Evolutionary conservation across 2,113 vertebrate species (phyloP).

Genomic region (Poicephalus meyeri): DNA sequence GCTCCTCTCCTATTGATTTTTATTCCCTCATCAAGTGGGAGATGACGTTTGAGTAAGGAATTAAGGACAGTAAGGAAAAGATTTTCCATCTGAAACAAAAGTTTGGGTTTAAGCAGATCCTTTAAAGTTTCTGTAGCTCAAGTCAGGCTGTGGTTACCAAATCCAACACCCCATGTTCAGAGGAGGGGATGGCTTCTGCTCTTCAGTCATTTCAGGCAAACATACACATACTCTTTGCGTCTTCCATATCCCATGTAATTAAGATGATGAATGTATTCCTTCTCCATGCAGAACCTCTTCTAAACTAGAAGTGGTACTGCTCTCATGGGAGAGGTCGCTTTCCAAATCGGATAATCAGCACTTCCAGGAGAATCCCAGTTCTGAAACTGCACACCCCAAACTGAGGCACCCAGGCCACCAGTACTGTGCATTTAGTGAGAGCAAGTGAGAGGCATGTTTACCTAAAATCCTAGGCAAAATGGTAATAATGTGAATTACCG

Average conservation of each 20-base stretch:
- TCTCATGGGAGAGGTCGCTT: neutral
- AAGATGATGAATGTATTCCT: neutral
- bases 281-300: neutral
- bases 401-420: neutral
- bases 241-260: neutral
- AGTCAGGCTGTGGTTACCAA: neutral
- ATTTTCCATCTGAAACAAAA: neutral
- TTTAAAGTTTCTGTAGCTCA: neutral
- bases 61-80: neutral
- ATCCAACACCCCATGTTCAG: rapidly evolving
- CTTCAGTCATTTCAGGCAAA: neutral
- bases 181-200: neutral
- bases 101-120: neutral
- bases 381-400: neutral
- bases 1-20: neutral
- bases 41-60: neutral
- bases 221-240: neutral
- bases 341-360: neutral
- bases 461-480: neutral
- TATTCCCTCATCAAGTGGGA: neutral
- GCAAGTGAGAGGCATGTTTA: neutral
- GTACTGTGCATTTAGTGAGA: neutral
- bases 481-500: neutral
- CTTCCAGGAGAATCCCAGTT: neutral
- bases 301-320: rapidly evolving